These are phyloP conservation scores for Hylyphantes graminicola DNA, from an alignment of 1,140 invertebrate species.

Conservation along the genomic window DNA sequence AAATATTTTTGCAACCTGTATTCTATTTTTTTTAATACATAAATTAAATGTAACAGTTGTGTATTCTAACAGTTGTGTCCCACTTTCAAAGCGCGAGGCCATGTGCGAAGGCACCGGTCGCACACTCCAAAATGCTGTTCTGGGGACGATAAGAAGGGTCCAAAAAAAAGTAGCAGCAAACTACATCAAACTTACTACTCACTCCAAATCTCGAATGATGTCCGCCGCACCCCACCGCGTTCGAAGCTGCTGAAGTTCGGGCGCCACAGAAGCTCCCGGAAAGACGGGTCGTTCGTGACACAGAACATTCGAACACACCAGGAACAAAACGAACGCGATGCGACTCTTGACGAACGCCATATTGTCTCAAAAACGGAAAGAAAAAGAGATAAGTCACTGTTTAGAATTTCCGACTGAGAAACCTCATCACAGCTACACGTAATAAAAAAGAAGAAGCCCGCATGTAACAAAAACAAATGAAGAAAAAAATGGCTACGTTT, in stretches of 20 bases:
- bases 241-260: conserved; percentile 42
- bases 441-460: neutral
- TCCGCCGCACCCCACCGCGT: conserved; percentile 53
- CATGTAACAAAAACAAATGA: neutral
- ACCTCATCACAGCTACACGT: neutral
- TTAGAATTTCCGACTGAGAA: neutral
- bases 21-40: too few relatives aligned
- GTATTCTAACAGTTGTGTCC: too few relatives aligned
- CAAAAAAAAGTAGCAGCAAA: neutral
- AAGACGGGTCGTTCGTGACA: conserved; percentile 16
- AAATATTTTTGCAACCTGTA: too few relatives aligned
- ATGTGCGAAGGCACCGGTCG: too few relatives aligned
- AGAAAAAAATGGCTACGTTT: conserved; percentile 14
- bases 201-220: conserved; percentile 59
- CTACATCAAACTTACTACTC: neutral
- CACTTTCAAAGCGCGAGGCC: too few relatives aligned
- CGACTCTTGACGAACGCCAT: neutral
- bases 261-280: neutral
- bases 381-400: neutral
- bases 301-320: neutral
- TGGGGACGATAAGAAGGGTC: neutral
- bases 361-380: neutral
- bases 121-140: too few relatives aligned
- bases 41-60: too few relatives aligned
- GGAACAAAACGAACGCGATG: neutral